Evolutionary conservation across 2,888 invertebrate species (phyloP).

Genomic region (Hirudinaria manillensis): DNA sequence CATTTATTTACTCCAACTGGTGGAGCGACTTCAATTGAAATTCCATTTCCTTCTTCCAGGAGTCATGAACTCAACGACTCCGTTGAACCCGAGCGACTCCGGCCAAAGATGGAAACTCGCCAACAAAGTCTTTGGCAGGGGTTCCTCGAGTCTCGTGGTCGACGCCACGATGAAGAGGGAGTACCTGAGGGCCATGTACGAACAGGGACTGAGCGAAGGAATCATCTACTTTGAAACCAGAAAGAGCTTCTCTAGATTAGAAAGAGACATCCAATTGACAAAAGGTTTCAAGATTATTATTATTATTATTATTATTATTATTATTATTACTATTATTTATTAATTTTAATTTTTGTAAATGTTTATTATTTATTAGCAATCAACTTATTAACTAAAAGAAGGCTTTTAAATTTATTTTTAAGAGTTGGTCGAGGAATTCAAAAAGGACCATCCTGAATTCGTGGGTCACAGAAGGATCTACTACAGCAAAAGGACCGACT

Average conservation of each 20-base stretch:
- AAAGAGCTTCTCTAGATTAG: slow-evolving; percentile 20
- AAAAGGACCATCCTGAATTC: slow-evolving; percentile 32
- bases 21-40: too few relatives aligned
- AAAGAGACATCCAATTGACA: background rate
- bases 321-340: background rate
- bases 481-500: slow-evolving; percentile 26
- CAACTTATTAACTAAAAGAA: background rate
- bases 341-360: background rate
- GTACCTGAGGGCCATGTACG: slow-evolving; percentile 30
- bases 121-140: slow-evolving; percentile 17
- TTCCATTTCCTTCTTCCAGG: background rate
- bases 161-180: slow-evolving; percentile 35
- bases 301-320: too few relatives aligned
- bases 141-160: slow-evolving; percentile 9
- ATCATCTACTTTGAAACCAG: slow-evolving; percentile 38
- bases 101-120: slow-evolving; percentile 6
- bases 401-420: background rate
- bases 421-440: slow-evolving; percentile 17
- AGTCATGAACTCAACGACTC: background rate
- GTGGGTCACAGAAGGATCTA: slow-evolving; percentile 36
- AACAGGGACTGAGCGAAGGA: slow-evolving; percentile 36
- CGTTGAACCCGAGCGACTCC: background rate
- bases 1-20: too few relatives aligned
- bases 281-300: background rate
- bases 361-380: background rate